Evolutionary conservation across 2,797 vertebrate species (phyloP).

Genomic region (Platyrinchus mystaceus): DNA sequence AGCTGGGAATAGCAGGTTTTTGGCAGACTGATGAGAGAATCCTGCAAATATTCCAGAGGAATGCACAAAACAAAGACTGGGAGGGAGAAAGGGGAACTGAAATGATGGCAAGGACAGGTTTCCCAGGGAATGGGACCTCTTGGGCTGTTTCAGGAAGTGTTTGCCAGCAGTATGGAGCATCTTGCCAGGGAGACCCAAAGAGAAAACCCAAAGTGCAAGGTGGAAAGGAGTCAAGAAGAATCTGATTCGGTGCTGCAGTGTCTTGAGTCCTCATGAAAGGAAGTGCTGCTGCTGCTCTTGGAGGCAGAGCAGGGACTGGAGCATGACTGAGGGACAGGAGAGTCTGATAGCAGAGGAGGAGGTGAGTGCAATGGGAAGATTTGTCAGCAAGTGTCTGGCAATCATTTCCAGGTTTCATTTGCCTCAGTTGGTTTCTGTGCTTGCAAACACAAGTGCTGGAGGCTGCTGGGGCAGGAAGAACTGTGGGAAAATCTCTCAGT

Average conservation of each 20-base stretch:
- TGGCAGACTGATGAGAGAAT: neutral
- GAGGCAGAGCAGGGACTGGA: neutral
- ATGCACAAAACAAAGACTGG: neutral
- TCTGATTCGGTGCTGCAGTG: accelerated
- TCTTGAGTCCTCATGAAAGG: neutral
- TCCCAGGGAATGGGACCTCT: neutral
- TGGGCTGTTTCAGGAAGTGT: neutral
- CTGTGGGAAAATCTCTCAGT: neutral
- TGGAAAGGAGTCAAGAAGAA: neutral
- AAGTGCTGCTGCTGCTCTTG: neutral
- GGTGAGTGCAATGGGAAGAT: neutral
- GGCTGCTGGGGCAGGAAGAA: neutral
- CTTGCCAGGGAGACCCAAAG: neutral
- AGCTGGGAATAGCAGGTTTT: neutral
- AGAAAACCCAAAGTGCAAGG: neutral
- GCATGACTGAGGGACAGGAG: neutral
- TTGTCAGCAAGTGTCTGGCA: neutral
- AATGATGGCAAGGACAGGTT: neutral
- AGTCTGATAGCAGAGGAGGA: neutral
- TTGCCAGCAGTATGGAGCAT: neutral
- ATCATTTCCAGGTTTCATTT: neutral
- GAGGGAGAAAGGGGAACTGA: neutral
- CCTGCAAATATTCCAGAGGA: neutral
- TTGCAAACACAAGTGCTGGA: neutral
- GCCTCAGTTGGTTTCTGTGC: neutral